Conservation (phyloP, 2,888 invertebrate genomes). For the Diplazon laetatorius region DNA sequence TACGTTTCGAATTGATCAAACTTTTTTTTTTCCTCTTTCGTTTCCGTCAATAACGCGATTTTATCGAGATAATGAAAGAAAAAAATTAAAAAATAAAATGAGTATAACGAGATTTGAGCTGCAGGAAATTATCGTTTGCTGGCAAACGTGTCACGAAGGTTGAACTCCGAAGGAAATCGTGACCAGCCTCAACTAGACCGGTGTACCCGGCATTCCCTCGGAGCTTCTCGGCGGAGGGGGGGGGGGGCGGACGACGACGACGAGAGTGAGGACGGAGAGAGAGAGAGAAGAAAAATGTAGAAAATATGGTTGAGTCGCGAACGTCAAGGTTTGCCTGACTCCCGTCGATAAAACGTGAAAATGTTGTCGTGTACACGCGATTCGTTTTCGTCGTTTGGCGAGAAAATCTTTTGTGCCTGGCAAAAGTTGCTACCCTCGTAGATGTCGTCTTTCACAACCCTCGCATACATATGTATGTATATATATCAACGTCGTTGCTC, state of each 20-base stretch:
- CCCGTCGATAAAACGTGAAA: constrained; percentile 24
- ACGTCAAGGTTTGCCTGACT: constrained; percentile 18
- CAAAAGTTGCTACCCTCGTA: background rate
- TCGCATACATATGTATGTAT: background rate
- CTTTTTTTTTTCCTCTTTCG: too few relatives aligned
- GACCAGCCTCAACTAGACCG: constrained; percentile 37
- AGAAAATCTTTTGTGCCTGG: constrained; percentile 2
- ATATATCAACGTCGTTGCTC: background rate
- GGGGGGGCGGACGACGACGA: too few relatives aligned
- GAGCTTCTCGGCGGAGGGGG: too few relatives aligned
- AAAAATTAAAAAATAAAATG: too few relatives aligned
- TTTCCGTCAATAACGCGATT: too few relatives aligned
- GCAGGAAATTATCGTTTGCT: background rate
- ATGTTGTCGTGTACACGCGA: background rate
- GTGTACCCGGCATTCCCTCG: background rate
- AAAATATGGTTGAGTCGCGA: background rate
- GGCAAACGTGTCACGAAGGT: constrained; percentile 3
- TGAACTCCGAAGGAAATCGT: constrained; percentile 15
- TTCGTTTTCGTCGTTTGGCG: background rate
- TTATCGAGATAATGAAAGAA: too few relatives aligned
- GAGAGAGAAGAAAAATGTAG: background rate
- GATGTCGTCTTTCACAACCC: background rate
- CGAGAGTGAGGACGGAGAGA: too few relatives aligned
- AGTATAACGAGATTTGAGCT: background rate
- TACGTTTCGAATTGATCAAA: too few relatives aligned